Evolutionary conservation across 2,113 vertebrate species (phyloP), one percentile per base, ranked within the genome.

Genomic region (Ciconia boyciana): DNA sequence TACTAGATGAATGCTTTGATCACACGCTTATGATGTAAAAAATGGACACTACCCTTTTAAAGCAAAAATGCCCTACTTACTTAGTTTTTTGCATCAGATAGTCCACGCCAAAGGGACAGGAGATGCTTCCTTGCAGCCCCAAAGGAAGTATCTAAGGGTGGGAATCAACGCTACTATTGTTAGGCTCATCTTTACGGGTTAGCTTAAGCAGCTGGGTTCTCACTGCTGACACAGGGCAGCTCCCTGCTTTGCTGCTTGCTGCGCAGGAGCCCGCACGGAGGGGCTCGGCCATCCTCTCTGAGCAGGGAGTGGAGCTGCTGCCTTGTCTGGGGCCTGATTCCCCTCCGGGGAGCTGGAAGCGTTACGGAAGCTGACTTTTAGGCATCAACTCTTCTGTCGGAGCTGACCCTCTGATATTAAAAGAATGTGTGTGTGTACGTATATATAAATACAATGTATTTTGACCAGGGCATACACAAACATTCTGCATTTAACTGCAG

Each of bases 221-320:
- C 11, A 0, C 36, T 11, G 62, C 48, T 24, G 92, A 48, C 43
- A 6, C 0, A 0, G 55, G 46, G 75, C 65, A 66, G 16, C 13
- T 44, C 36, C 41, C 34, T 7, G 41, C 69, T 36, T 13, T 0
- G 2, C 68, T 9, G 34, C 62, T 29, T 15, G 31, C 69, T 36
- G 49, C 2, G 1, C 0, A 1, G 46, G 36, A 68, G 60, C 89
- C 55, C 32, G 8, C 0, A 10, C 2, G 0, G 22, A 18, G 57
- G 32, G 64, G 54, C 66, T 75, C 9, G 2, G 49, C 86, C 1
- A 1, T 8, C 72, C 75, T 39, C 54, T 52, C 46, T 3, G 48
- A 20, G 46, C 36, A 24, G 68, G 64, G 58, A 69, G 32, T 68
- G 44, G 44, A 44, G 75, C 29, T 3, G 6, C 10, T 54, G 78